Evolutionary conservation across 2,888 invertebrate genomes (phyloP).

Genomic region (Ceriagrion tenellum): DNA sequence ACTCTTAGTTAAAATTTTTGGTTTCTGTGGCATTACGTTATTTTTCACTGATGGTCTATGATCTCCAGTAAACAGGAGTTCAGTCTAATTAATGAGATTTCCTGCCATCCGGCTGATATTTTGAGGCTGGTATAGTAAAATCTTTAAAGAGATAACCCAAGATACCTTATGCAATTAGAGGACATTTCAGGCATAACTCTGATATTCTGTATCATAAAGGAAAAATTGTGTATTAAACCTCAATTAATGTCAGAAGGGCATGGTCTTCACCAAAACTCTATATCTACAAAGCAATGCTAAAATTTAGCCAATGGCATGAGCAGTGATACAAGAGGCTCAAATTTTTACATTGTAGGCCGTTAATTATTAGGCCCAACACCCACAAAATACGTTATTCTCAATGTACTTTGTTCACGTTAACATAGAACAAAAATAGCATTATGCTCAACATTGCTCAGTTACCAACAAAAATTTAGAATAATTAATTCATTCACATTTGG

Average conservation of each 20-base stretch:
- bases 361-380: not conserved
- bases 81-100: too few species aligned
- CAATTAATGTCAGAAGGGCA: not conserved
- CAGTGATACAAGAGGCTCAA: not conserved
- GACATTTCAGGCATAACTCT: too few species aligned
- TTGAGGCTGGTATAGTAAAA: too few species aligned
- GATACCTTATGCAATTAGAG: too few species aligned
- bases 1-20: too few species aligned
- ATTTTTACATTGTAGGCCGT: not conserved
- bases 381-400: not conserved
- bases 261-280: not conserved
- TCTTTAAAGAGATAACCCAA: too few species aligned
- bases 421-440: not conserved
- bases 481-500: not conserved
- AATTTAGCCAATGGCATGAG: not conserved
- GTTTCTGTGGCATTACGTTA: too few species aligned
- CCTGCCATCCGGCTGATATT: too few species aligned
- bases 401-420: not conserved
- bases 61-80: too few species aligned
- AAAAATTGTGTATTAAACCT: not conserved
- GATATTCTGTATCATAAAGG: too few species aligned
- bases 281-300: not conserved
- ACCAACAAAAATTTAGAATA: not conserved
- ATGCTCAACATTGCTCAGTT: not conserved
- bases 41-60: too few species aligned